Evolutionary conservation across 2,113 vertebrate species (phyloP).

Genomic region (Solenodon paradoxus): DNA sequence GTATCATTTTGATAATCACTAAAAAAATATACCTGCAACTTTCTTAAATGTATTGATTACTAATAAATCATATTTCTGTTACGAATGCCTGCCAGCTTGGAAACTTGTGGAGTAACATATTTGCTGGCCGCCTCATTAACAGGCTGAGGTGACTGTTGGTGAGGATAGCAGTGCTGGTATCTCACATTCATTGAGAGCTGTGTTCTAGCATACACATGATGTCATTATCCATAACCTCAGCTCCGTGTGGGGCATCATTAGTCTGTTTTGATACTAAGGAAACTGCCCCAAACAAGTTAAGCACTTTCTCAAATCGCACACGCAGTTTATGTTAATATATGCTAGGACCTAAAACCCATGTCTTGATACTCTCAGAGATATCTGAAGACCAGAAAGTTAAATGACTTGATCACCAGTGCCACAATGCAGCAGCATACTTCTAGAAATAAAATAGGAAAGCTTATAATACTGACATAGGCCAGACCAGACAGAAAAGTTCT

Average conservation of each 20-base stretch:
- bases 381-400: slow-evolving; percentile 28
- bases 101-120: background rate
- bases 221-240: background rate
- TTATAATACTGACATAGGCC: background rate
- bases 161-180: background rate
- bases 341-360: background rate
- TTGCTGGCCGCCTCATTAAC: background rate
- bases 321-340: background rate
- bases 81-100: slow-evolving; percentile 58
- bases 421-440: slow-evolving; percentile 21
- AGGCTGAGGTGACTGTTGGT: background rate
- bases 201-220: background rate
- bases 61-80: slow-evolving; percentile 64
- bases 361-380: slow-evolving; percentile 31
- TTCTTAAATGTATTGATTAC: slow-evolving; percentile 71
- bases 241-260: background rate
- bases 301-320: background rate
- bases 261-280: slow-evolving; percentile 30
- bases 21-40: slow-evolving; percentile 54
- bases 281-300: slow-evolving; percentile 32
- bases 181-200: background rate
- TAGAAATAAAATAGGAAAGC: background rate
- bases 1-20: slow-evolving; percentile 71
- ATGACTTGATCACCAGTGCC: slow-evolving; percentile 47
- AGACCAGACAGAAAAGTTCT: background rate